These are phyloP conservation scores for Taeniopygia guttata DNA, from an alignment of 2,797 vertebrate genomes.

Conservation along the genomic window DNA sequence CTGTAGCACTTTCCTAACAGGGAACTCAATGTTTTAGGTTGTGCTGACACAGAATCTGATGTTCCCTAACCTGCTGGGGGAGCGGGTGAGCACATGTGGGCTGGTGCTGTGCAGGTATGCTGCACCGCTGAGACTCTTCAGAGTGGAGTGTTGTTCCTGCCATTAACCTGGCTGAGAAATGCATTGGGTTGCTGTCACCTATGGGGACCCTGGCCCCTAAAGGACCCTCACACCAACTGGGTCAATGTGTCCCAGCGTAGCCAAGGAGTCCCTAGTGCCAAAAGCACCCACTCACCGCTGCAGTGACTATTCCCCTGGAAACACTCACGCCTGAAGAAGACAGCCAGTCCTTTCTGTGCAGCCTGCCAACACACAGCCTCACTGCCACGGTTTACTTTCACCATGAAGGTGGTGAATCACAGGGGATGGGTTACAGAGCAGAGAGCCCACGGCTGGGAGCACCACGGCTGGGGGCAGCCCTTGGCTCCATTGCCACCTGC, in stretches of 20 bases:
- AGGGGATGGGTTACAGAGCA: neutral
- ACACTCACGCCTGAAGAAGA: neutral
- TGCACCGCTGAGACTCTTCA: neutral
- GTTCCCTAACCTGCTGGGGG: neutral
- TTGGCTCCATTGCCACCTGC: accelerated
- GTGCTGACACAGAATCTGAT: neutral
- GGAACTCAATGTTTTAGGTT: neutral
- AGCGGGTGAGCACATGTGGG: neutral
- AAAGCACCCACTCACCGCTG: neutral
- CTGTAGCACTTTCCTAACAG: neutral
- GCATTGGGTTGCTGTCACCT: neutral
- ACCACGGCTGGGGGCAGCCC: neutral
- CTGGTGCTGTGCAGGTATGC: accelerated
- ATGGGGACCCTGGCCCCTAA: neutral
- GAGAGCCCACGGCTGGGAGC: neutral
- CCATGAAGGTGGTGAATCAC: neutral
- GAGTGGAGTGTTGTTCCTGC: neutral
- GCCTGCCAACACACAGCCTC: neutral
- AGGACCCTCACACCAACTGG: neutral
- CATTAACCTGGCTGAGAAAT: neutral
- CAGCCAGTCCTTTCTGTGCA: neutral
- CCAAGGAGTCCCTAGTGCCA: neutral
- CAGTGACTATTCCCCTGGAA: neutral
- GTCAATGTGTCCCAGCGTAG: neutral
- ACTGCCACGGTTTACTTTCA: neutral